These are phyloP conservation scores for Clostera curtula DNA, from an alignment of 2,888 invertebrate genomes.

Conservation along the genomic window DNA sequence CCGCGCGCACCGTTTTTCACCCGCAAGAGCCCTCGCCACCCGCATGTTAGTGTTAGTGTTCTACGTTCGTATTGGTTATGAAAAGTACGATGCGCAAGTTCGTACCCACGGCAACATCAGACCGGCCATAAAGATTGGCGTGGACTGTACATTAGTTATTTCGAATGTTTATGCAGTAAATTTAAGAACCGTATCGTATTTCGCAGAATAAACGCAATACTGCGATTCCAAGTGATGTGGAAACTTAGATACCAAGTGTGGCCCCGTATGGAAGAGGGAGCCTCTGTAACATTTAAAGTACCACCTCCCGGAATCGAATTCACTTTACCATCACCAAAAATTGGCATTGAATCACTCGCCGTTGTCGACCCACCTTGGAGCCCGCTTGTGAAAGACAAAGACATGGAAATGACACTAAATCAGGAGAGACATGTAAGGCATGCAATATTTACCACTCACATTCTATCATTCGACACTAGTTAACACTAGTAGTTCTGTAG, in stretches of 20 bases:
- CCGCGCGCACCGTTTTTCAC: too few relatives aligned
- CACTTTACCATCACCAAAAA: slow-evolving; percentile 98
- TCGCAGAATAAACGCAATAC: slow-evolving; percentile 64
- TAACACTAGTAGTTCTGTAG: too few relatives aligned
- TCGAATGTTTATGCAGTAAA: too few relatives aligned
- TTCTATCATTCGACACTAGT: too few relatives aligned
- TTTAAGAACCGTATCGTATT: neutral
- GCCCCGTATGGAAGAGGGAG: slow-evolving; percentile 99
- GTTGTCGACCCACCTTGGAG: slow-evolving; percentile 99
- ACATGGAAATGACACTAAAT: slow-evolving; percentile 98
- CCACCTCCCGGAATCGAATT: slow-evolving; percentile 99
- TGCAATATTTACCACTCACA: too few relatives aligned
- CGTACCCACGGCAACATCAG: too few relatives aligned
- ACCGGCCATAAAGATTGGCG: too few relatives aligned
- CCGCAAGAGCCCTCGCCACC: too few relatives aligned
- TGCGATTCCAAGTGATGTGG: slow-evolving; percentile 94
- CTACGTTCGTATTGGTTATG: too few relatives aligned
- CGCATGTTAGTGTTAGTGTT: too few relatives aligned
- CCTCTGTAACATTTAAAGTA: slow-evolving; percentile 96
- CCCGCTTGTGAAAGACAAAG: slow-evolving; percentile 97
- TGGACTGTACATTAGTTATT: too few relatives aligned
- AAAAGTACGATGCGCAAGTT: too few relatives aligned
- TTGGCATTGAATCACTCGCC: slow-evolving; percentile 94
- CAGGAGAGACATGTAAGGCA: slow-evolving; percentile 96
- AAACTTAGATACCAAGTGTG: slow-evolving; percentile 98